These are phyloP conservation scores for Ammospiza nelsoni DNA, from an alignment of 2,113 vertebrate species.

Conservation along the genomic window DNA sequence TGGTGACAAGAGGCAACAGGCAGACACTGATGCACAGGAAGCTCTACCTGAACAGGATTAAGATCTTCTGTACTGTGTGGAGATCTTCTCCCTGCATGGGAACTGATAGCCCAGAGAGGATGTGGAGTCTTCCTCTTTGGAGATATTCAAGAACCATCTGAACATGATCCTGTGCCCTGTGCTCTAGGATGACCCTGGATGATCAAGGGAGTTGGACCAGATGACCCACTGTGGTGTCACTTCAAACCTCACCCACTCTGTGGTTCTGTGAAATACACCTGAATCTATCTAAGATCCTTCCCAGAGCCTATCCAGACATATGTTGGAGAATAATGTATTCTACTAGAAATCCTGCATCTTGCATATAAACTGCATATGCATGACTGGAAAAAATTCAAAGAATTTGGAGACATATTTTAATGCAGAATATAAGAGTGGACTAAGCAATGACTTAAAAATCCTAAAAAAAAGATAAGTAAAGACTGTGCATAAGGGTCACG, in stretches of 20 bases:
- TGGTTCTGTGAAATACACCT: background rate
- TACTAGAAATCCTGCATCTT: background rate
- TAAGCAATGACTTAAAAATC: background rate
- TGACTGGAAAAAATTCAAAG: background rate
- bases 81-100: too few species aligned
- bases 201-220: background rate
- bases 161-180: too few species aligned
- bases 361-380: background rate
- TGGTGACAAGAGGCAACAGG: background rate
- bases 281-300: background rate
- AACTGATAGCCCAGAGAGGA: background rate
- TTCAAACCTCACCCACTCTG: background rate
- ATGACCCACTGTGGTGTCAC: too few species aligned
- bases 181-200: too few species aligned
- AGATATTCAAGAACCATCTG: background rate
- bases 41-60: background rate
- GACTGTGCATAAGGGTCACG: background rate
- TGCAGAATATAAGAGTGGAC: background rate
- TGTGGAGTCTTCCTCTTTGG: background rate
- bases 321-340: background rate
- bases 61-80: background rate
- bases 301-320: background rate
- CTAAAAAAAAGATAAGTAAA: background rate
- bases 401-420: background rate
- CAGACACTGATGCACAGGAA: background rate